Evolutionary conservation across 2,797 vertebrate genomes (phyloP), one percentile per base, ranked within the genome.

Genomic region (Pempheris klunzingeri): DNA sequence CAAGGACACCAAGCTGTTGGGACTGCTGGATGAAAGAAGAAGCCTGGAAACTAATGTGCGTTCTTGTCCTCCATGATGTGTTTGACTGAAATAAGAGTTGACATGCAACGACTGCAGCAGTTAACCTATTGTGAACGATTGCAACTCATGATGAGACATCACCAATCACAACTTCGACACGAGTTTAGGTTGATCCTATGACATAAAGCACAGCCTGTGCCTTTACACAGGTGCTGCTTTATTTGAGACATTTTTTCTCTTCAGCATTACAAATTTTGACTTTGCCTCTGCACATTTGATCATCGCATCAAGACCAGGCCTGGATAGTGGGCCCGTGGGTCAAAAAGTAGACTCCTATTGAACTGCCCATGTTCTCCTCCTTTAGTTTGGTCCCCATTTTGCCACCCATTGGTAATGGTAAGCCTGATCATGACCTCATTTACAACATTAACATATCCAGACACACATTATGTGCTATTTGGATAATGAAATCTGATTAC

Each of bases 1-100:
- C 63, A 81, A 84, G 78, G 76, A 85, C 70, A 47, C 63, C 44
- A 36, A 70, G 71, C 76, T 67, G 61, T 71, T 34, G 69, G 64
- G 69, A 57, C 36, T 43, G 71, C 15, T 59, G 44, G 28, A 55
- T 26, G 41, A 2, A 20, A 72, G 74, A 71, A 78, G 59, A 61
- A 67, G 66, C 17, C 39, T 60, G 53, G 36, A 44, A 63, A 22
- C 28, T 47, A 41, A 47, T 13, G 2, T 0, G 7, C n/a, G 28
- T 26, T 53, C 10, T 39, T 3, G 15, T 44, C 36, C 34, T 59
- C 7, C 2, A 13, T 32, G 22, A 44, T 13, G 13, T 24, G 9
- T 54, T 60, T 63, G 63, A 78, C 47, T 69, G 2, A 53, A 18
- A 4, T 4, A 46, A 39, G n/a, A 17, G 2, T 6, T 28, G 4